Base-by-base conservation (phyloP, 1,140 invertebrate species). In the Wasmannia auropunctata region DNA sequence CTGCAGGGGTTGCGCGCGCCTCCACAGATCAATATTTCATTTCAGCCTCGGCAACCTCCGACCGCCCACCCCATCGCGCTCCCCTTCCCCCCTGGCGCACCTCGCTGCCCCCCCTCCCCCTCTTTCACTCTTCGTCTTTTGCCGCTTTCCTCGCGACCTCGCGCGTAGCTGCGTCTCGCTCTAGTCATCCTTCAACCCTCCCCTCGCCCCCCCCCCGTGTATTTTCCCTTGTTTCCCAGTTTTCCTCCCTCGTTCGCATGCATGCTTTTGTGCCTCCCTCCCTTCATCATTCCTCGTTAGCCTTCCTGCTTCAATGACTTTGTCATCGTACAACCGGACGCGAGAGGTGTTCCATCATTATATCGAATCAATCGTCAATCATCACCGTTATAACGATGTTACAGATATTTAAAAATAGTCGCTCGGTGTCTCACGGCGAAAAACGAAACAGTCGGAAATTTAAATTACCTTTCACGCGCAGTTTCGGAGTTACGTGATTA, bases 1-100 rank as follows among this genome's bases (percentile, higher is more conserved):
- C 86, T 95, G 94, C 94, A 95, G 94, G 94, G 92, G 93, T 93
- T 95, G 94, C 94, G 94, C 94, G 95, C 94, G 94, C 94, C 88
- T 93, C 91, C 88, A 83, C 91, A 92, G 94, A 95, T 95, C 95
- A 95, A 95, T 95, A 95, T 95, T 94, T 94, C 93, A 95, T 95
- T 94, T 94, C 91, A 94, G 87, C 92, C 92, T 93, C 92, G 88
- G 91, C 88, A 89, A 91, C 87, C 84, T 83, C 85, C 86, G 86
- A 87, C 67, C 88, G 85, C 40, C 87, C n/a, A n/a, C 58, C 70
- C 37, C 84, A 83, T 89, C n/a, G n/a, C n/a, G n/a, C n/a, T n/a
- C n/a, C n/a, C n/a, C n/a, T n/a, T n/a, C n/a, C n/a, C 62, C 91
- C 86, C 87, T 79, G 85, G 67, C 85, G 56, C 65, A 43, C 19